Evolutionary conservation across 2,888 invertebrate genomes (phyloP).

Genomic region (Acanthosepion lycidas): DNA sequence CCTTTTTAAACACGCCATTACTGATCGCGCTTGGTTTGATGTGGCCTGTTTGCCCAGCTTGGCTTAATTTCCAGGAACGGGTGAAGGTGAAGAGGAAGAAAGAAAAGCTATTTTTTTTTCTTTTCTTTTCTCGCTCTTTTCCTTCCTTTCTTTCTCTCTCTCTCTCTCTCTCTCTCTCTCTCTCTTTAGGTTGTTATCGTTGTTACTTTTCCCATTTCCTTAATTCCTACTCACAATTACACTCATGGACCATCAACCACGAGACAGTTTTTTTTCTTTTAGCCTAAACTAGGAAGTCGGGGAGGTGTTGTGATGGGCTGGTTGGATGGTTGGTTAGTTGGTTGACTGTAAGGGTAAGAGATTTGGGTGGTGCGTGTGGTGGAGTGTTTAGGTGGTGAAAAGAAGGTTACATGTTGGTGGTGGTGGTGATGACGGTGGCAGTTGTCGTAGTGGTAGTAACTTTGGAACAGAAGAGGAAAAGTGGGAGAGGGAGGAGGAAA

Average conservation of each 20-base stretch:
- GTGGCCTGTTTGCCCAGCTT: conserved; percentile 33
- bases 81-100: background rate
- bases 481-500: background rate
- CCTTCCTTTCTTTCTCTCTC: background rate
- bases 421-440: background rate
- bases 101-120: background rate
- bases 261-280: background rate
- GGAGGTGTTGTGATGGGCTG: background rate
- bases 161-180: background rate
- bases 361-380: background rate
- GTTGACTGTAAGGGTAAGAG: background rate
- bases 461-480: background rate
- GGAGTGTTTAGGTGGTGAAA: conserved; percentile 15
- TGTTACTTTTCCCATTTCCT: background rate
- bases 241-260: background rate
- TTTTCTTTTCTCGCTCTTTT: background rate
- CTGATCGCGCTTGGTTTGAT: background rate
- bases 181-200: background rate
- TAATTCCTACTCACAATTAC: background rate
- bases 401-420: background rate
- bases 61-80: conserved; percentile 33
- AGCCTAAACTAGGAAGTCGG: background rate
- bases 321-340: background rate
- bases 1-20: conserved; percentile 33
- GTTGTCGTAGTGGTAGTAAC: background rate